Conservation (phyloP, 2,113 vertebrate species). For the Loxodonta africana region DNA sequence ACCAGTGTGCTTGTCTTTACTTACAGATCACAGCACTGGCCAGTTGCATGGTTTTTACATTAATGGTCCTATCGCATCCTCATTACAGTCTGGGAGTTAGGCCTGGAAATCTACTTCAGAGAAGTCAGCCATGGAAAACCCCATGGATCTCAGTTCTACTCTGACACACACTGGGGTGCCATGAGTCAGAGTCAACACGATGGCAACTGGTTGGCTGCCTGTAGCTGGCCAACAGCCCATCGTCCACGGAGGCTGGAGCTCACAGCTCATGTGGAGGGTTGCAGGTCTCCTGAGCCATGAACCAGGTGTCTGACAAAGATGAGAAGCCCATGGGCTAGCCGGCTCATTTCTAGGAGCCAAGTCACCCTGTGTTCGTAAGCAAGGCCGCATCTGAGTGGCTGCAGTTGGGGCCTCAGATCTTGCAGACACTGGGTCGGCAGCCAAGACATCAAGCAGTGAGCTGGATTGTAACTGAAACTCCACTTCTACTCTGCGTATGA, state of each 20-base stretch:
- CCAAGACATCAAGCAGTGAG: rapidly evolving
- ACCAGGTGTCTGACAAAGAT: neutral
- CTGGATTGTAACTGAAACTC: neutral
- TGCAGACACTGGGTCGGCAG: neutral
- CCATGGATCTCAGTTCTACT: neutral
- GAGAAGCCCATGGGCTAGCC: rapidly evolving
- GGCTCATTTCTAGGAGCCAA: neutral
- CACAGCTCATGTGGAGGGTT: rapidly evolving
- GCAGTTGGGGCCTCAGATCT: rapidly evolving
- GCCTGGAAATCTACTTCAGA: rapidly evolving
- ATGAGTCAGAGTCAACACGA: neutral
- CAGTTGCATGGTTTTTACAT: rapidly evolving
- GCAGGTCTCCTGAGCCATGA: neutral
- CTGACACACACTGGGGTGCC: neutral
- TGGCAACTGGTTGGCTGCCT: no score
- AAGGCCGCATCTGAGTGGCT: neutral
- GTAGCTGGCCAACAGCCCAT: rapidly evolving
- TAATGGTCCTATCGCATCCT: rapidly evolving
- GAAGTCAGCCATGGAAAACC: neutral
- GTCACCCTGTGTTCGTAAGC: rapidly evolving
- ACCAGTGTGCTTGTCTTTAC: rapidly evolving
- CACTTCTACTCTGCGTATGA: no score
- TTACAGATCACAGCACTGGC: neutral
- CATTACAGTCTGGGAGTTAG: neutral
- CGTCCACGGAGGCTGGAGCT: rapidly evolving